Percentiles rank a stretch among this genome's conserved stretches.
phyloP scores from a whole-genome alignment of 1,140 invertebrate species.

The Heliconius himera region DNA sequence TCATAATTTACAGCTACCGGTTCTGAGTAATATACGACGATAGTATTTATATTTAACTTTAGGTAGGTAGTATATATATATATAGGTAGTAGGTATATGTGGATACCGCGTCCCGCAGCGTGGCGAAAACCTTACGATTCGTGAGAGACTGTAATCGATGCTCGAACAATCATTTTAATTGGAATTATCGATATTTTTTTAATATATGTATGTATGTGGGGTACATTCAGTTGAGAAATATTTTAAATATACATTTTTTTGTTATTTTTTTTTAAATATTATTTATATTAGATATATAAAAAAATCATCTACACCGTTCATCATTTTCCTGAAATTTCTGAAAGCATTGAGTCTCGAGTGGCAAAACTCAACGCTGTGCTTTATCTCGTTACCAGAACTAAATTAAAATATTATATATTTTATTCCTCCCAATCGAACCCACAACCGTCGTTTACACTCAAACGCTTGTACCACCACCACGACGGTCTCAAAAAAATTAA shows the following conservation, averaged over 20 bases:
- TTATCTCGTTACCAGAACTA: too few species aligned
- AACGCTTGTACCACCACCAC: too few species aligned
- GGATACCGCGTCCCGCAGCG: constrained; percentile 48
- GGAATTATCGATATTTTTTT: constrained; percentile 72
- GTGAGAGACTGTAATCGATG: constrained; percentile 68
- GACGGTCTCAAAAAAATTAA: neutral
- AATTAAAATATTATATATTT: too few species aligned
- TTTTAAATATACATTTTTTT: neutral
- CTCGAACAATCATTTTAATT: constrained; percentile 79
- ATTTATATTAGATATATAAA: too few species aligned
- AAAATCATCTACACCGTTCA: too few species aligned
- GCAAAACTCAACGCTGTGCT: too few species aligned
- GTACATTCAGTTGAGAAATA: constrained; percentile 30
- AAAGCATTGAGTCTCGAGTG: too few species aligned
- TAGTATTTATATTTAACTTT: constrained; percentile 45
- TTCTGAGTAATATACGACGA: constrained; percentile 36
- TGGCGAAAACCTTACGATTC: constrained; percentile 65
- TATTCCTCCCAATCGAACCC: too few species aligned
- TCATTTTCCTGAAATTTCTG: too few species aligned
- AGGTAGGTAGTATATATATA: neutral
- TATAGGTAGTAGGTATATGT: neutral
- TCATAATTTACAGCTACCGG: constrained; percentile 61
- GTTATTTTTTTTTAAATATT: too few species aligned
- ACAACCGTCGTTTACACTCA: too few species aligned
- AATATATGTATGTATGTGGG: constrained; percentile 44